Conservation (phyloP, 2,113 vertebrate species). For the Miniopterus natalensis region DNA sequence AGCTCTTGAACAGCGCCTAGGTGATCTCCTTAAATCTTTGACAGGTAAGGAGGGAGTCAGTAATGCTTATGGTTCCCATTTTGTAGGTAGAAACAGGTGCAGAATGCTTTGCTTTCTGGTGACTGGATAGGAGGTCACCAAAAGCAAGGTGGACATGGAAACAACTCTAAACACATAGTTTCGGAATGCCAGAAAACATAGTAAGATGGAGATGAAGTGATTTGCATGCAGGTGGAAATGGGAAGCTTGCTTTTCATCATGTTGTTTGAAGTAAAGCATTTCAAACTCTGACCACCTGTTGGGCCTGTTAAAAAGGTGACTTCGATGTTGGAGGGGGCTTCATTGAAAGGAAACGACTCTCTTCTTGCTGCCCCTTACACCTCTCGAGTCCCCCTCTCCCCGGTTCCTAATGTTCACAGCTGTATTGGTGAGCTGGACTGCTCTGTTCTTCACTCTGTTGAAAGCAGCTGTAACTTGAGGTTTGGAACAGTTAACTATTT, state of each 20-base stretch:
- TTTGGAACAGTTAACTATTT: conserved; percentile 5
- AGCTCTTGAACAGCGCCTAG: conserved; percentile 75
- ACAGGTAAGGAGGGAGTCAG: conserved; percentile 80
- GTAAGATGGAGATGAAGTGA: neutral
- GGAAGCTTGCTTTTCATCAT: conserved; percentile 24
- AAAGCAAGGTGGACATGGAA: neutral
- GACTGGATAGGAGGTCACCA: neutral
- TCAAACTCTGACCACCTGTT: neutral
- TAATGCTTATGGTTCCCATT: conserved; percentile 78
- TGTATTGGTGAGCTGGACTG: neutral
- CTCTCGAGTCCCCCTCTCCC: neutral
- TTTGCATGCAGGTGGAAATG: neutral
- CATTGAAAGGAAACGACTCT: neutral
- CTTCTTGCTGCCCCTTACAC: neutral
- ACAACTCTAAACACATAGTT: neutral
- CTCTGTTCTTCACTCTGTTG: neutral
- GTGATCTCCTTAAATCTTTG: conserved; percentile 76
- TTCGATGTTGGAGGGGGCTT: neutral
- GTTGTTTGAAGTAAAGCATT: neutral
- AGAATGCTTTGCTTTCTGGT: conserved; percentile 47
- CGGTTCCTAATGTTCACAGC: neutral
- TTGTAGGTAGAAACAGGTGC: conserved; percentile 73
- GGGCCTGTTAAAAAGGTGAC: neutral
- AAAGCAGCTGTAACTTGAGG: neutral
- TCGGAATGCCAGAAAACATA: neutral